A percentile compares a stretch with the other conserved stretches of the same genome.
Evolutionary conservation across 2,113 vertebrate species (phyloP).

Genomic region (Lynx canadensis): DNA sequence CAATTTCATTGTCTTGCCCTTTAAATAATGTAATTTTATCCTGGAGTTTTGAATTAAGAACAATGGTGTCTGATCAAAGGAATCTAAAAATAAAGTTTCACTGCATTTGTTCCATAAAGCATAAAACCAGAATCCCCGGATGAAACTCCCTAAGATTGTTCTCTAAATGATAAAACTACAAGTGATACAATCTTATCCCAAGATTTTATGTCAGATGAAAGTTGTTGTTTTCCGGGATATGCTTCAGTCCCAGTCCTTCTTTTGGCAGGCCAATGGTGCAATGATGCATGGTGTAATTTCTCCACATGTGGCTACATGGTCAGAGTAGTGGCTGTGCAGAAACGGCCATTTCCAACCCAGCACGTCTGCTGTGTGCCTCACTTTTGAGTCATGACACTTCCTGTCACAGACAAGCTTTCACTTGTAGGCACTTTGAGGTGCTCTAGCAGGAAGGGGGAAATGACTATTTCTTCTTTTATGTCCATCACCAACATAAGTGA

Average conservation of each 20-base stretch:
- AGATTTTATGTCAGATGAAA: constrained; percentile 47
- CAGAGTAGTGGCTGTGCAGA: not conserved
- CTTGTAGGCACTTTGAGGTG: not conserved
- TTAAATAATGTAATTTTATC: constrained; percentile 59
- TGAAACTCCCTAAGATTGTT: constrained; percentile 35
- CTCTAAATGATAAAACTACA: constrained; percentile 47
- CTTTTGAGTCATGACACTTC: not conserved
- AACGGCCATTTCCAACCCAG: not conserved
- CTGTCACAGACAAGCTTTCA: not conserved
- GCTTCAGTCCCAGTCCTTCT: not conserved
- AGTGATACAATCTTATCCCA: not conserved
- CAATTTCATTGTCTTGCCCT: constrained; percentile 62
- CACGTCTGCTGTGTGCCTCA: not conserved
- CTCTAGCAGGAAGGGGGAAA: not conserved
- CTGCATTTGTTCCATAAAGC: constrained; percentile 21
- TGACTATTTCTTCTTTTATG: not conserved
- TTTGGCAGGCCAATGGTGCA: not conserved
- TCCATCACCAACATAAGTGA: not conserved
- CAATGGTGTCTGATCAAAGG: constrained; percentile 58
- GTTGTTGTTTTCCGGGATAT: not conserved
- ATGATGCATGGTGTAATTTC: not conserved
- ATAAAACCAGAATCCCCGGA: constrained; percentile 26
- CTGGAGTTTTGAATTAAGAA: constrained; percentile 60
- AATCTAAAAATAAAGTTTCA: constrained; percentile 62
- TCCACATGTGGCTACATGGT: not conserved